Evolutionary conservation across 2,888 invertebrate species (phyloP).

Genomic region (Eubasilissa splendida): DNA sequence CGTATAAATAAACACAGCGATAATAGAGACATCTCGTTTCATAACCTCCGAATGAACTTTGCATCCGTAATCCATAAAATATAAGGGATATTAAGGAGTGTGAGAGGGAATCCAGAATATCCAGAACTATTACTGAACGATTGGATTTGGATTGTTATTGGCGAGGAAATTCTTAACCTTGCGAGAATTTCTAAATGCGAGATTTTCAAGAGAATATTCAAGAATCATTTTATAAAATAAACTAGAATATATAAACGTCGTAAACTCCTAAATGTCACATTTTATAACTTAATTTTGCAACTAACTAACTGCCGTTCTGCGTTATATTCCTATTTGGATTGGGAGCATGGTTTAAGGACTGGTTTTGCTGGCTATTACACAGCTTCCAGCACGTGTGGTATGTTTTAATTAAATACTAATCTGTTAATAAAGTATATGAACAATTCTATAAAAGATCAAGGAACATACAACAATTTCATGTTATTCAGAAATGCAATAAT

Average conservation of each 20-base stretch:
- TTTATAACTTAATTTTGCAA: conserved; percentile 23
- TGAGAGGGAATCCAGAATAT: too few relatives aligned
- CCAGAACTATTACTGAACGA: too few relatives aligned
- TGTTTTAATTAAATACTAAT: conserved; percentile 21
- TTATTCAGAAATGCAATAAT: conserved; percentile 10
- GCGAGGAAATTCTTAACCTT: too few relatives aligned
- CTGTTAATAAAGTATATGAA: conserved; percentile 20
- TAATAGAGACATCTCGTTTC: too few relatives aligned
- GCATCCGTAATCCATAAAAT: too few relatives aligned
- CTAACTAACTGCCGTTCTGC: neutral
- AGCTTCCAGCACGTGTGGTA: conserved; percentile 19
- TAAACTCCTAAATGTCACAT: conserved; percentile 11
- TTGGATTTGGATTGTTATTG: too few relatives aligned
- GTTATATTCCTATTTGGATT: conserved; percentile 19
- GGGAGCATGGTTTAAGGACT: conserved; percentile 17
- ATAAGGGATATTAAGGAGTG: too few relatives aligned
- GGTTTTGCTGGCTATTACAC: conserved; percentile 13
- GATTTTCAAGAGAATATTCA: too few relatives aligned
- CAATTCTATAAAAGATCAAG: conserved; percentile 20
- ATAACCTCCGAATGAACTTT: too few relatives aligned
- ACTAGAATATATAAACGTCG: neutral
- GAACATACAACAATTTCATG: conserved; percentile 8
- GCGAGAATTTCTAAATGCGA: too few relatives aligned
- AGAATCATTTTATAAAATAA: too few relatives aligned
- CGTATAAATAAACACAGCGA: too few relatives aligned